A percentile compares a stretch with the other conserved stretches of the same genome.
These are phyloP conservation scores for Urophycis tenuis DNA, from an alignment of 2,797 vertebrate genomes.

Conservation along the genomic window DNA sequence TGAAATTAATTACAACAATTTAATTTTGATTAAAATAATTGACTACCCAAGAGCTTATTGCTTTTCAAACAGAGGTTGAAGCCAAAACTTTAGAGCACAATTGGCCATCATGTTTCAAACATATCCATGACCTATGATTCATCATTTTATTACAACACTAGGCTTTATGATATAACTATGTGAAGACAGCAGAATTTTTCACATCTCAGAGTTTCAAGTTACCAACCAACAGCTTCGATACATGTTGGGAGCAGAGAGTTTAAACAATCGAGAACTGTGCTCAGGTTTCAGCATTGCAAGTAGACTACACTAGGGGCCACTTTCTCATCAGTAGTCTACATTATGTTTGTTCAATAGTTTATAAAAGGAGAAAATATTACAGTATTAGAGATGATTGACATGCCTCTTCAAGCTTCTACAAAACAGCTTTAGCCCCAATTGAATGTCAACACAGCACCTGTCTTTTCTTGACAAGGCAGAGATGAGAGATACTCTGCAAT, in stretches of 20 bases:
- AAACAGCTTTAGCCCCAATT: conserved; percentile 38
- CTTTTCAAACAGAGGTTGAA: background rate
- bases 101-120: background rate
- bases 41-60: background rate
- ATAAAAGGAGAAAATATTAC: conserved; percentile 28
- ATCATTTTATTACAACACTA: background rate
- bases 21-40: background rate
- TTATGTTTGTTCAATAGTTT: background rate
- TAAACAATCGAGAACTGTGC: too few relatives aligned
- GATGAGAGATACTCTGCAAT: conserved; percentile 31
- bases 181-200: too few relatives aligned
- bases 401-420: conserved; percentile 26
- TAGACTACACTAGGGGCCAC: too few relatives aligned
- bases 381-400: conserved; percentile 25
- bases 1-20: background rate
- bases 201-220: too few relatives aligned
- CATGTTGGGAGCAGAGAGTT: too few relatives aligned
- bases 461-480: conserved; percentile 41
- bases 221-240: too few relatives aligned
- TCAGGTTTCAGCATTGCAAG: too few relatives aligned
- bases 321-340: background rate
- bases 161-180: background rate
- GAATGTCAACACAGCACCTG: conserved; percentile 36
- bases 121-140: background rate
- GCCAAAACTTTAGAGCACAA: background rate